These are phyloP conservation scores for Nebria salina DNA, from an alignment of 2,888 invertebrate genomes.

Conservation along the genomic window DNA sequence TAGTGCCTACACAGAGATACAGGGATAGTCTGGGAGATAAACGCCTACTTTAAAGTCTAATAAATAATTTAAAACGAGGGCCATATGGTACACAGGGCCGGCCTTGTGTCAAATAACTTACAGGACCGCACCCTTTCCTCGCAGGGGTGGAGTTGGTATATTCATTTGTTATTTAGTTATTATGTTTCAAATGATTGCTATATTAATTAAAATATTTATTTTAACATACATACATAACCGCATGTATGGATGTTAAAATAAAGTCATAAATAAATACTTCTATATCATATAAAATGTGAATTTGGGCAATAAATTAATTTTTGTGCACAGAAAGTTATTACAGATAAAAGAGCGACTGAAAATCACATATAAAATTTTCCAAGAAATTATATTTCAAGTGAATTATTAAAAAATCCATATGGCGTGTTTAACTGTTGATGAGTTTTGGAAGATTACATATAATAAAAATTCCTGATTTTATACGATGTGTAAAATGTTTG, in stretches of 20 bases:
- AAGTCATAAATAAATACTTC: no score
- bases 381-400: slow-evolving; percentile 6
- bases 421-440: not conserved
- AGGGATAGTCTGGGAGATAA: slow-evolving; percentile 14
- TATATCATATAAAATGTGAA: no score
- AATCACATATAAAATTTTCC: no score
- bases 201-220: not conserved
- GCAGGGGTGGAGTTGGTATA: slow-evolving; percentile 34
- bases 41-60: slow-evolving; percentile 35
- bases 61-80: slow-evolving; percentile 43
- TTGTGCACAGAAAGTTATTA: no score
- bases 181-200: slow-evolving; percentile 10
- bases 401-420: not conserved
- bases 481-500: slow-evolving; percentile 34
- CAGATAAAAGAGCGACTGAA: no score
- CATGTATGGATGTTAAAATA: no score
- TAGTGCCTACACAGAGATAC: slow-evolving; percentile 14
- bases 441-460: not conserved
- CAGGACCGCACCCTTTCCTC: slow-evolving; percentile 24
- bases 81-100: slow-evolving; percentile 44
- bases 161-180: slow-evolving; percentile 11
- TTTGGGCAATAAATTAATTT: no score
- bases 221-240: not conserved
- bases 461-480: slow-evolving; percentile 44
- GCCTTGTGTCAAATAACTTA: slow-evolving; percentile 38